phyloP scores from a whole-genome alignment of 2,888 invertebrate genomes.

The Galerucella calmariensis region DNA sequence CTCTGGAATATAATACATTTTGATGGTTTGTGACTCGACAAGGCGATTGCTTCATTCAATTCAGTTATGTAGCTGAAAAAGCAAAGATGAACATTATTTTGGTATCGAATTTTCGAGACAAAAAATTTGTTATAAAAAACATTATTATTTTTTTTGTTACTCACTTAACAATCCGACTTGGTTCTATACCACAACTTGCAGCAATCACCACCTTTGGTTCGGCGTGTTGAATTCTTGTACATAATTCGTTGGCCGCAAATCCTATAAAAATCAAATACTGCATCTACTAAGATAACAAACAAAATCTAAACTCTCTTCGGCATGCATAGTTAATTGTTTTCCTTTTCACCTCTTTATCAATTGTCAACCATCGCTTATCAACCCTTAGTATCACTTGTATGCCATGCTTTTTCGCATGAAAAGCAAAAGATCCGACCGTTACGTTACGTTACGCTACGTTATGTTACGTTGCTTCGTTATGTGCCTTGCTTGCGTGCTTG shows the following conservation, averaged over 20 bases:
- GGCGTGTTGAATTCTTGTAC: slow-evolving; percentile 87
- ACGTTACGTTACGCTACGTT: too few species aligned
- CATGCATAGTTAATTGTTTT: too few species aligned
- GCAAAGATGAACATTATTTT: not conserved
- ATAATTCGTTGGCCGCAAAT: slow-evolving; percentile 89
- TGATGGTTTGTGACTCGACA: slow-evolving; percentile 78
- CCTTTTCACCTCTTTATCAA: too few species aligned
- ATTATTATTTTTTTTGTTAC: slow-evolving; percentile 9
- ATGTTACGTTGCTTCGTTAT: too few species aligned
- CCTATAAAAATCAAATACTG: slow-evolving; percentile 66
- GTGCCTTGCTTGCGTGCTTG: too few species aligned
- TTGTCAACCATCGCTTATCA: too few species aligned
- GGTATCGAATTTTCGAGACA: not conserved
- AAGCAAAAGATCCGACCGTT: too few species aligned
- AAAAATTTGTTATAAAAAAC: not conserved
- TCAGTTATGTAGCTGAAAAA: slow-evolving; percentile 78
- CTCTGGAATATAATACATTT: slow-evolving; percentile 87
- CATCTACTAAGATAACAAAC: too few species aligned
- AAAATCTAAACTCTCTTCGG: too few species aligned
- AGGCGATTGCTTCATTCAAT: slow-evolving; percentile 82
- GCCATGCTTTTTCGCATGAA: too few species aligned
- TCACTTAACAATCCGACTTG: slow-evolving; percentile 77
- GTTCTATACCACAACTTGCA: slow-evolving; percentile 92
- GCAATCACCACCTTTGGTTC: slow-evolving; percentile 90
- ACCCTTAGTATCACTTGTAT: too few species aligned